Evolutionary conservation across 2,888 invertebrate genomes (phyloP).

Genomic region (Oscheius sp.): DNA sequence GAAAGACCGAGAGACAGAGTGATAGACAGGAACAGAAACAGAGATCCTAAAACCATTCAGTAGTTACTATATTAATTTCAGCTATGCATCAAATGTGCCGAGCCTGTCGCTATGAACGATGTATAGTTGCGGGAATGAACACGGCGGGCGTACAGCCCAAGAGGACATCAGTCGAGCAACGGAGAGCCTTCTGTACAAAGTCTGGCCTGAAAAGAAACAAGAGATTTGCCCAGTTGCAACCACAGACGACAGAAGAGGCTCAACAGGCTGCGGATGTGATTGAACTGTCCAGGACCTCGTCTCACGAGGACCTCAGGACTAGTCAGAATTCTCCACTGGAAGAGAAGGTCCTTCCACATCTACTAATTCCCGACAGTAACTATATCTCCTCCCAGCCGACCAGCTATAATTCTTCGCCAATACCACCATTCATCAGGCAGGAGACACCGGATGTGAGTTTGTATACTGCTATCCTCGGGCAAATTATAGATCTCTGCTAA

Average conservation of each 20-base stretch:
- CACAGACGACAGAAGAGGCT: conserved; percentile 30
- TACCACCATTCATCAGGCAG: conserved; percentile 3
- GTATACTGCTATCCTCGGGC: neutral
- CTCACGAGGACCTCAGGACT: conserved; percentile 11
- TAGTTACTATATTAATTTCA: conserved; percentile 37
- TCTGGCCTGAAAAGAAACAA: conserved; percentile 69
- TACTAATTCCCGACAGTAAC: neutral
- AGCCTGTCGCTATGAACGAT: conserved; percentile 63
- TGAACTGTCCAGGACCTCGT: conserved; percentile 19
- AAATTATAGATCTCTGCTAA: neutral
- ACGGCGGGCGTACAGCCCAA: conserved; percentile 57
- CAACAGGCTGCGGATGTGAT: conserved; percentile 26
- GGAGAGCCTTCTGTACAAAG: conserved; percentile 63
- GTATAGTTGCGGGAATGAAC: conserved; percentile 67
- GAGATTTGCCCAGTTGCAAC: conserved; percentile 53
- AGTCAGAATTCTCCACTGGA: neutral
- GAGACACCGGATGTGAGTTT: neutral
- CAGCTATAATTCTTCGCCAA: conserved; percentile 4
- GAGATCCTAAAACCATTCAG: neutral
- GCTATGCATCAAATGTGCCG: conserved; percentile 68
- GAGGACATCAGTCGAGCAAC: conserved; percentile 36
- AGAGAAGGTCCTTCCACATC: neutral
- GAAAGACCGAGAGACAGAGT: neutral
- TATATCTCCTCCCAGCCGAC: neutral
- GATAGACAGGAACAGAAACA: neutral